Percentiles rank a stretch among this genome's conserved stretches.
These are phyloP conservation scores for Callithrix jacchus DNA, from an alignment of 2,113 vertebrate genomes.

Conservation along the genomic window DNA sequence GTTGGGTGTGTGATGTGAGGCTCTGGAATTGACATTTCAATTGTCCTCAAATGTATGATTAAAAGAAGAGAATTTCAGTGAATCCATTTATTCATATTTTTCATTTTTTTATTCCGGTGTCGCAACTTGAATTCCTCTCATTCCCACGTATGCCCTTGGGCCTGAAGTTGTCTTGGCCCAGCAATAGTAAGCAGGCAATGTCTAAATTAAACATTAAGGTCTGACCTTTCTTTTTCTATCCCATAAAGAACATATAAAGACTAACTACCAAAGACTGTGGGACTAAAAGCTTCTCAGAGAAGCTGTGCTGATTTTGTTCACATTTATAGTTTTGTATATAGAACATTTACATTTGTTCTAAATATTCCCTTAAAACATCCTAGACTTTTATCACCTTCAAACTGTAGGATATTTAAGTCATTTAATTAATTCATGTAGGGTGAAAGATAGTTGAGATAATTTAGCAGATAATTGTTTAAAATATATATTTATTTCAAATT, in stretches of 20 bases:
- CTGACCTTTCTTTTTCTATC: background rate
- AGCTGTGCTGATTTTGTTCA: slow-evolving; percentile 1
- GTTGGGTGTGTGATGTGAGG: background rate
- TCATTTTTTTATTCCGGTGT: background rate
- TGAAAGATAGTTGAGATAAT: background rate
- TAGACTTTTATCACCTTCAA: slow-evolving; percentile 3
- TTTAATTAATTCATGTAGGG: background rate
- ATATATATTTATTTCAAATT: background rate
- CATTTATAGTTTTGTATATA: background rate
- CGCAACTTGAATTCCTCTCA: background rate
- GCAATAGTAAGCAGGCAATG: background rate
- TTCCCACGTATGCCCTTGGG: background rate
- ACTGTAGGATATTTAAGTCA: background rate
- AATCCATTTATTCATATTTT: background rate
- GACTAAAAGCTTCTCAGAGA: background rate
- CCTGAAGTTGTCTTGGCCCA: background rate
- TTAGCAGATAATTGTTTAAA: slow-evolving; percentile 31
- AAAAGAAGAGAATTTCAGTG: background rate
- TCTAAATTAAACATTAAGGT: slow-evolving; percentile 38
- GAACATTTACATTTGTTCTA: background rate
- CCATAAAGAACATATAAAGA: background rate
- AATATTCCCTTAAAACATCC: background rate
- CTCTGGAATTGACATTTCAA: background rate
- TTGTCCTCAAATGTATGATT: background rate
- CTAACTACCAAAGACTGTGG: background rate